Base-by-base conservation (phyloP, 2,113 vertebrate genomes). In the Oryzias woworae region DNA sequence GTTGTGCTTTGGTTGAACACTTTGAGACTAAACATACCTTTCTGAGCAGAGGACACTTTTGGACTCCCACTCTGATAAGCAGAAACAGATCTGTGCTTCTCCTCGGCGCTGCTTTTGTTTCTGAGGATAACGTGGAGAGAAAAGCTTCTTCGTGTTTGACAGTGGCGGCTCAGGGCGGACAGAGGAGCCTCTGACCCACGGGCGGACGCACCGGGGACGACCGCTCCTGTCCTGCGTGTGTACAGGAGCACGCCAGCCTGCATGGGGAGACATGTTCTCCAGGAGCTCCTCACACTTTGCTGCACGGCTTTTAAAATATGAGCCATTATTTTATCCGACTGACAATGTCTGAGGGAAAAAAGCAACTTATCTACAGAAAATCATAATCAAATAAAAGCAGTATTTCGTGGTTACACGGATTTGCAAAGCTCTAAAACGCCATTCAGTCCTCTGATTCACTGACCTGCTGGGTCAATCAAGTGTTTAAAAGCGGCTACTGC, bases 41-140 rank as follows among this genome's bases (percentile, higher is more conserved):
- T 97, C 42, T 92, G 92, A 17, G 92, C 67, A 2, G 92, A 62
- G 1, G 94, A 92, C 6, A 88, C 5, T n/a, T 80, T 57, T 0
- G 92, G 45, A 0, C 84, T 87, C 0, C 65, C 86, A 3, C 69
- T 59, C 20, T 66, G 75, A 8, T 61, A 77, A 57, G 74, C 84
- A 42, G 75, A 92, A 1, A 94, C 71, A 0, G 95, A 82, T 51
- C 88, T 83, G 1, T 83, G 74, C 1, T 85, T 82, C 7, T 85
- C 79, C 12, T 65, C 83, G 13, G 17, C 66, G 66, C 23, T 54
- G 62, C 2, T 91, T 92, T 78, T 86, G 86, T 60, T 95, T 0
- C 55, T 88, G 20, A 43, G 26, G 51, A 24, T 43, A 53, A 42
- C 46, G 48, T 62, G 42, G 3, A 73, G 54, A 3, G 52, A 75